Evolutionary conservation across 2,888 invertebrate genomes (phyloP).

Genomic region (Stenodera caucasica): DNA sequence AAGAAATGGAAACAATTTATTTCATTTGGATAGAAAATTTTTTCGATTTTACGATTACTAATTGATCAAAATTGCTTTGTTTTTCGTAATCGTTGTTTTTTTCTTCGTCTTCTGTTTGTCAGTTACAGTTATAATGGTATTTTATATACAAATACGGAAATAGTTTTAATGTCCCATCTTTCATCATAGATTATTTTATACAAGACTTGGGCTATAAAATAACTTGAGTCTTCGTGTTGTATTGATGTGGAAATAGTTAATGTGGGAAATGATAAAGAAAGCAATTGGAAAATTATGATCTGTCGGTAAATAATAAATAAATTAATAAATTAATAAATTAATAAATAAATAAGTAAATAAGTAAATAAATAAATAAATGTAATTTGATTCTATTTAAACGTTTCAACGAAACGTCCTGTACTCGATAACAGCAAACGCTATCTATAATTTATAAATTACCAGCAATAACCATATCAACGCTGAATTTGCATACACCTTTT

Average conservation of each 20-base stretch:
- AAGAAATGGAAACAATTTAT: background rate
- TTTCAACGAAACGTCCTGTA: conserved; percentile 21
- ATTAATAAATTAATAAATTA: conserved; percentile 19
- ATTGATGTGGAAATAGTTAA: background rate
- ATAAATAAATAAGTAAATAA: conserved; percentile 18
- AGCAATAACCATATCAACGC: conserved; percentile 31
- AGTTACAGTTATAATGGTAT: background rate
- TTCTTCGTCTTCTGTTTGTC: no score
- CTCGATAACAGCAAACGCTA: conserved; percentile 22
- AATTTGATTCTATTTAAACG: conserved; percentile 23
- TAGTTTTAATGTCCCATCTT: background rate
- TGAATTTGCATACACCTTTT: background rate
- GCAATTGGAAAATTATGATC: background rate
- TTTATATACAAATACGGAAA: background rate
- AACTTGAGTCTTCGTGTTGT: background rate
- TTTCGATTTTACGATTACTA: background rate
- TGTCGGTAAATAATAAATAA: background rate
- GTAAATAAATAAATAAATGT: conserved; percentile 19
- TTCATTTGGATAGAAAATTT: background rate
- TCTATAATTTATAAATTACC: conserved; percentile 37
- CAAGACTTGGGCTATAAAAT: background rate
- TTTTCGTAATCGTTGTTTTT: no score
- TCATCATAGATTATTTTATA: background rate
- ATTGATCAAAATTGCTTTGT: no score
- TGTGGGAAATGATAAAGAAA: background rate